These are phyloP conservation scores for Athrips mouffetella DNA, from an alignment of 2,888 invertebrate genomes.

Conservation along the genomic window DNA sequence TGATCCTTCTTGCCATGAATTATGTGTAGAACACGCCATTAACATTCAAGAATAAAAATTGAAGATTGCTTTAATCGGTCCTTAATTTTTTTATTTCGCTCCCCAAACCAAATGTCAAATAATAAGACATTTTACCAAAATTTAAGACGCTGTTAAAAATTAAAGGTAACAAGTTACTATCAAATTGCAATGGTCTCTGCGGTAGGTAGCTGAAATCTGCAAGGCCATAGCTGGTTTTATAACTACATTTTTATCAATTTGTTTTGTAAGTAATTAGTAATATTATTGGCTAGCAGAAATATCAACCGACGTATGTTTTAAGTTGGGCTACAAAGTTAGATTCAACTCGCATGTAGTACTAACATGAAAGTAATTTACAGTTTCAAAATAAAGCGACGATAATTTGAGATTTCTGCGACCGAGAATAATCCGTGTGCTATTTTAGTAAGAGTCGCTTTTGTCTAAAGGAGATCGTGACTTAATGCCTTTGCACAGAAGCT, in stretches of 20 bases:
- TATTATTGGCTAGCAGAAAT: slow-evolving; percentile 32
- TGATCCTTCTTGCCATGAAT: neutral
- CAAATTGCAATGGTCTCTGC: slow-evolving; percentile 29
- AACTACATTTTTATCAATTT: slow-evolving; percentile 30
- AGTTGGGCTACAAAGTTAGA: slow-evolving; percentile 55
- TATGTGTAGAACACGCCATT: too few relatives aligned
- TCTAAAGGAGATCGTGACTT: slow-evolving; percentile 22
- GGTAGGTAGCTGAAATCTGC: slow-evolving; percentile 42
- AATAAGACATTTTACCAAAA: too few relatives aligned
- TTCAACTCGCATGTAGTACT: slow-evolving; percentile 50
- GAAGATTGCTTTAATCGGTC: too few relatives aligned
- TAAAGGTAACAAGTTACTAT: too few relatives aligned
- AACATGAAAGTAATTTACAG: slow-evolving; percentile 37
- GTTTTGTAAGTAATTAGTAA: slow-evolving; percentile 38
- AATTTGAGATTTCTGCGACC: slow-evolving; percentile 19
- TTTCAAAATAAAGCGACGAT: slow-evolving; percentile 20
- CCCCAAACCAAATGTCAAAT: too few relatives aligned
- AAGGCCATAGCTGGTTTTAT: slow-evolving; percentile 14
- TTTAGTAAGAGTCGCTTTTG: neutral
- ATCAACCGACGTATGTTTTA: slow-evolving; percentile 38
- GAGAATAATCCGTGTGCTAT: slow-evolving; percentile 29
- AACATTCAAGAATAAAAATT: too few relatives aligned
- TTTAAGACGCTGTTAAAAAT: too few relatives aligned
- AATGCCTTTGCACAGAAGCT: slow-evolving; percentile 35
- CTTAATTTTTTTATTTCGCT: too few relatives aligned